phyloP scores from a whole-genome alignment of 2,113 vertebrate genomes.

The Siniperca chuatsi region DNA sequence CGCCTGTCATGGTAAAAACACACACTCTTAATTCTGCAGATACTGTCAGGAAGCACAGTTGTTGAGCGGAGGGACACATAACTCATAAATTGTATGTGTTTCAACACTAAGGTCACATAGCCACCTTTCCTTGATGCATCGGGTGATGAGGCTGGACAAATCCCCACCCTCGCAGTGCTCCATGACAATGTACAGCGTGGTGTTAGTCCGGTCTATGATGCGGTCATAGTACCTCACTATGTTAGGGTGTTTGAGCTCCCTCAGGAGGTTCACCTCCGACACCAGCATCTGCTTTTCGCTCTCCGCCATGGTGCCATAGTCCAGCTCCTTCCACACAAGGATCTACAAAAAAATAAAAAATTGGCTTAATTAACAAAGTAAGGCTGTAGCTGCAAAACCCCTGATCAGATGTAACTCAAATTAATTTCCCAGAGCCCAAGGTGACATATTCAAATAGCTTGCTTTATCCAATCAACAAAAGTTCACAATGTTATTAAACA shows the following conservation, averaged over 20 bases:
- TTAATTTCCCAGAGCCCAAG: too few relatives aligned
- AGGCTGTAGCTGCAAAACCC: neutral
- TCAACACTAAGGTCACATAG: neutral
- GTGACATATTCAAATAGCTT: neutral
- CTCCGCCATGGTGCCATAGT: conserved; percentile 95
- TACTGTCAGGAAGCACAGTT: neutral
- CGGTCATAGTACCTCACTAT: conserved; percentile 96
- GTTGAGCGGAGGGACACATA: neutral
- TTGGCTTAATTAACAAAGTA: neutral
- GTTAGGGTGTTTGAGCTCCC: conserved; percentile 94
- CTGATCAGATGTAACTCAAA: neutral
- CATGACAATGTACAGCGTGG: conserved; percentile 96
- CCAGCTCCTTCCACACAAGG: conserved; percentile 97
- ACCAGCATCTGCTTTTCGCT: conserved; percentile 97
- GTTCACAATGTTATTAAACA: neutral
- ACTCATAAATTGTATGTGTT: neutral
- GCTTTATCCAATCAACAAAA: neutral
- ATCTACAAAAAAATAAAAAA: conserved; percentile 79
- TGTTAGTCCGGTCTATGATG: conserved; percentile 92
- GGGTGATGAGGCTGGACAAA: conserved; percentile 90
- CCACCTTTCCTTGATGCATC: conserved; percentile 91
- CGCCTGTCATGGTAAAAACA: conserved; percentile 78
- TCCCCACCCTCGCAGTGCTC: conserved; percentile 96
- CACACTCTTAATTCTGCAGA: neutral
- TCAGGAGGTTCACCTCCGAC: conserved; percentile 95